These are phyloP conservation scores for Tangara arthus DNA, from an alignment of 2,797 vertebrate species.

Conservation along the genomic window DNA sequence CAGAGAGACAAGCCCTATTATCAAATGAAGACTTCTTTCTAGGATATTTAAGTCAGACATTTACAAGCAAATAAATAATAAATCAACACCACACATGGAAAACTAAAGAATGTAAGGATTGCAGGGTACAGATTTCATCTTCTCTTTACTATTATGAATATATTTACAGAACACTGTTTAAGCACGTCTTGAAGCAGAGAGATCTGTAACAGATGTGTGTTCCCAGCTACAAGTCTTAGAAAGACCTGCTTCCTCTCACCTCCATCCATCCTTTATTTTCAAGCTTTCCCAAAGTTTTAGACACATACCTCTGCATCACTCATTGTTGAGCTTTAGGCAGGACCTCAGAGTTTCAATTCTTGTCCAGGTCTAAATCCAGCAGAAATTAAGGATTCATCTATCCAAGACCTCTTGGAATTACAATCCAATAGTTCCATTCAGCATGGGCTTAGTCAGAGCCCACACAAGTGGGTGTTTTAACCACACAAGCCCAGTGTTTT, in stretches of 20 bases:
- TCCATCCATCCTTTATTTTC: neutral
- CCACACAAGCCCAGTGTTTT: neutral
- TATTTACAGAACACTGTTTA: neutral
- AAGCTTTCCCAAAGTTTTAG: neutral
- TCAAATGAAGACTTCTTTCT: neutral
- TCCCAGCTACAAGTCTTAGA: neutral
- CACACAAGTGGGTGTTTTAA: neutral
- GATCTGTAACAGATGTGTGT: neutral
- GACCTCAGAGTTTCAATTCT: neutral
- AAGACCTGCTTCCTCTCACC: neutral
- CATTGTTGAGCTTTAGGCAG: rapidly evolving
- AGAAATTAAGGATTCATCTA: neutral
- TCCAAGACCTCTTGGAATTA: neutral
- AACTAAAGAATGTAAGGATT: neutral
- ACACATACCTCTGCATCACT: neutral
- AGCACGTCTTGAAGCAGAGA: neutral
- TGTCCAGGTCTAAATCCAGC: neutral
- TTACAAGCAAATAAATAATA: neutral
- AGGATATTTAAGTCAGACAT: neutral
- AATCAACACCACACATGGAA: neutral
- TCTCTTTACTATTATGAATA: neutral
- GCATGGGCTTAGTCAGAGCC: neutral
- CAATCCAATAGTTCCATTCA: neutral
- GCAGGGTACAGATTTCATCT: neutral
- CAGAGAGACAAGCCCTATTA: neutral